Evolutionary conservation across 1,140 invertebrate species (phyloP), one percentile per base, ranked within the genome.

Genomic region (Orchesella cincta): DNA sequence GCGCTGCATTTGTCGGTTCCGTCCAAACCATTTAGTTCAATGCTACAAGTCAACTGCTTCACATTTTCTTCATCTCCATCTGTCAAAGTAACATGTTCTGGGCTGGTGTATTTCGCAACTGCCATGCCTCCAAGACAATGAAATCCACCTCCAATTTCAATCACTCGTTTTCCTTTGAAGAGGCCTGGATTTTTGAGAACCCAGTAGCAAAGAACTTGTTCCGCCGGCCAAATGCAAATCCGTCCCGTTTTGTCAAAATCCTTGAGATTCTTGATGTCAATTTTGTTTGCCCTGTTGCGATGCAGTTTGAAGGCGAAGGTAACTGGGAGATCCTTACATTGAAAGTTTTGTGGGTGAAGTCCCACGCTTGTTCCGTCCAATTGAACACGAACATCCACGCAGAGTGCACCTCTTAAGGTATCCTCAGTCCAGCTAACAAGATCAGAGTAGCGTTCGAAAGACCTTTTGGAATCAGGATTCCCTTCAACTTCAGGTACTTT

Each of bases 171-270:
- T 78, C 88, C 87, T 1, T 87, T 85, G 83, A 94, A 94, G 26
- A 90, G 84, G 1, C 87, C 80, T 51, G 88, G 85, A 84, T 94
- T 91, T 79, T 89, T 88, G 39, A 93, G 85, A 77, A 91, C 88
- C 84, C 93, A 92, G 82, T 92, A 91, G 1, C 92, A 89, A 31
- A 96, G 84, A 12, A 94, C 91, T 85, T 95, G 93, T 85, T 95
- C 94, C 3, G 93, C 94, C 14, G 93, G 93, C 94, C 94, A 96
- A 1, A 95, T 90, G 86, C 93, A 94, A 1, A 95, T 90, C 86
- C 95, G 95, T n/a, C 94, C 94, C 0, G 93, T 96, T 82, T 95
- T 95, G 84, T 96, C 94, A 86, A n/a, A n/a, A n/a, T n/a, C n/a
- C n/a, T n/a, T n/a, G n/a, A n/a, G n/a, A n/a, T n/a, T n/a, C n/a